Evolutionary conservation across 2,113 vertebrate genomes (phyloP), one percentile per base, ranked within the genome.

Genomic region (Cinclus mexicanus): DNA sequence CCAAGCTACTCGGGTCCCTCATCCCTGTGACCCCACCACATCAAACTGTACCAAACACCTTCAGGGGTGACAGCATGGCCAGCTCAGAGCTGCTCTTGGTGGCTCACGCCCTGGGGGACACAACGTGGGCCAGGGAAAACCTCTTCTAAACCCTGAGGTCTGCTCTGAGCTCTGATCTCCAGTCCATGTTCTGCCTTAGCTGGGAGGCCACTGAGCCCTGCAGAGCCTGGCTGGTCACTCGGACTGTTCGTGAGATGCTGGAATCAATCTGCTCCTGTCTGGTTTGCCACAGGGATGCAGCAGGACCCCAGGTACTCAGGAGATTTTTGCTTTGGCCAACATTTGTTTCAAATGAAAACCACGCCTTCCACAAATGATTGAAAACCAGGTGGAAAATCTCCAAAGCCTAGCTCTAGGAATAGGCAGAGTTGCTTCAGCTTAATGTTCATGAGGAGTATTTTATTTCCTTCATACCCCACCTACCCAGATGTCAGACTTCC

Each of bases 21-120:
- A 18, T 33, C 35, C 28, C 22, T 19, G 24, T 20, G 35, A 31
- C 59, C 59, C 44, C 26, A 9, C 8, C 15, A 8, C 10, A 10
- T 39, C 74, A 20, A 35, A 18, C 28, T 6, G 20, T 2, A 7
- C 50, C 55, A 0, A 0, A 0, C 10, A 18, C 19, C 29, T 20
- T 37, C 42, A 12, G 70, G 41, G 28, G 22, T n/a, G 61, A n/a
- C 16, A 16, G 59, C 28, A 9, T 12, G 44, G 47, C 49, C 29
- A 68, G 39, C 14, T 63, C 67, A 63, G 47, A 23, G 59, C 42
- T 49, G 5, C 46, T 35, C 4, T 1, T 3, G 24, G 70, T 55
- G 44, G 31, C 49, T 26, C 50, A 25, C 15, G 22, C 26, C 20
- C 47, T 2, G 3, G 2, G n/a, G 20, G 57, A 12, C 24, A 56